Base-by-base conservation (phyloP, 2,113 vertebrate species). In the Narcine bancroftii region DNA sequence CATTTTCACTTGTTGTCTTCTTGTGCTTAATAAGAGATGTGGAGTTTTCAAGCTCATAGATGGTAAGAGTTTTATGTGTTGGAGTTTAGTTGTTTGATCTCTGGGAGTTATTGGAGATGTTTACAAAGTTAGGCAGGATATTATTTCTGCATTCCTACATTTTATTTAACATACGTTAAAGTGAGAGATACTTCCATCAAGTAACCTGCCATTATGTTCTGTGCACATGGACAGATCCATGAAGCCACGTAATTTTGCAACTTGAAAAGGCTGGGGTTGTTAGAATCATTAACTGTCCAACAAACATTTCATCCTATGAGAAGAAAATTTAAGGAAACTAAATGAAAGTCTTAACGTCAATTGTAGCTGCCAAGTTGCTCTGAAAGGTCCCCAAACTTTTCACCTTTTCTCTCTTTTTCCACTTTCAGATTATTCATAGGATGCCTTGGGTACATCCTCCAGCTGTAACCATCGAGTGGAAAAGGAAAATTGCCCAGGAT, bases 401-500 rank as follows among this genome's bases (percentile, higher is more conserved):
- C 50, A 24, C 60, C 29, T 92, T 69, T n/a, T n/a, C 71, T 6
- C 17, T 69, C 0, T 63, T 47, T 7, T 85, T 5, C 92, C 9
- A 91, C 2, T 39, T 0, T 56, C 92, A 99, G 99, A 99, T 99
- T 71, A 97, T 99, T 94, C 99, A 99, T 94, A 94, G 98, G 93
- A 96, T 99, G 93, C 96, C 98, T 0, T 99, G 98, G 95, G 98
- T 99, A 42, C 99, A 97, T 93, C 98, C 99, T 6, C 99, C 99
- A 0, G 96, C 97, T 93, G 96, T 99, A 94, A 98, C 95, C 3
- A 94, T 96, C 0, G 99, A 99, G 85, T 99, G 99, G 99, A 99
- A 99, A 95, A 96, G 98, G 92, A 99, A 98, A 93, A 97, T 99
- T 92, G 99, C 98, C 91, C 99, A 99, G 94, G 99, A 99, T 0